Base-by-base conservation (phyloP, 23 tunicate genomes). In the Botrylloides violaceus region DNA sequence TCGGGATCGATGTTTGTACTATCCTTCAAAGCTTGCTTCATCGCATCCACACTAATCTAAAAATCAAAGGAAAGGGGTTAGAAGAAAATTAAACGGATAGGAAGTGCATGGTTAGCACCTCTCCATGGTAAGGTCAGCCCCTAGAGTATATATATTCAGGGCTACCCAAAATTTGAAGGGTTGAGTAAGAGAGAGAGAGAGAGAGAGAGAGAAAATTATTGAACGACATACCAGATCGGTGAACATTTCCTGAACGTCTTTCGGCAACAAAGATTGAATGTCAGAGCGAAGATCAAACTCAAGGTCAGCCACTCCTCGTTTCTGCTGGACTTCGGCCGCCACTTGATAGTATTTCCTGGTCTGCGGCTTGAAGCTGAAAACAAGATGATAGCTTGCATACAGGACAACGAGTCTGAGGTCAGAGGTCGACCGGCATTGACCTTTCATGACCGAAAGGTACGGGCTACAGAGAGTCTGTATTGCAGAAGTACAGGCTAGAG, bases 231-330 rank as follows among this genome's bases (percentile, higher is more conserved):
- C 97, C 94, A 93, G 21, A 49, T 93, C 98, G 23, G 78, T 30
- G 49, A 77, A 77, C 15, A 73, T 80, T 12, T 66, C 72, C 73
- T 77, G 87, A 34, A 93, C 77, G 12, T 81, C 82, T 73, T 73
- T 58, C 49, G 43, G 63, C 49, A 93, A 81, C 23, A 34, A 73
- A 7, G 98, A 93, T 3, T 58, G 60, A 66, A 77, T 78, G 68
- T 93, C 98, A 21, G 98, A 61, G 66, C 55, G 79, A 34, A 93
- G 94, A 55, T 93, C 98, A 53, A 93, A 93, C 50, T 93, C 98
- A 29, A 93, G 78, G 55, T 93, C 98, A 12, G 98, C 85, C 28
- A 86, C 98, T 30, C 84, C 84, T 34, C 74, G 56, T 48, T 84
- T 84, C 27, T 84, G 70, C 39, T 84, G 98, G 3, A 81, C 79